Percentiles rank a stretch among this genome's conserved stretches.
Conservation (phyloP, 2,797 vertebrate genomes). For the Mus spretus region DNA sequence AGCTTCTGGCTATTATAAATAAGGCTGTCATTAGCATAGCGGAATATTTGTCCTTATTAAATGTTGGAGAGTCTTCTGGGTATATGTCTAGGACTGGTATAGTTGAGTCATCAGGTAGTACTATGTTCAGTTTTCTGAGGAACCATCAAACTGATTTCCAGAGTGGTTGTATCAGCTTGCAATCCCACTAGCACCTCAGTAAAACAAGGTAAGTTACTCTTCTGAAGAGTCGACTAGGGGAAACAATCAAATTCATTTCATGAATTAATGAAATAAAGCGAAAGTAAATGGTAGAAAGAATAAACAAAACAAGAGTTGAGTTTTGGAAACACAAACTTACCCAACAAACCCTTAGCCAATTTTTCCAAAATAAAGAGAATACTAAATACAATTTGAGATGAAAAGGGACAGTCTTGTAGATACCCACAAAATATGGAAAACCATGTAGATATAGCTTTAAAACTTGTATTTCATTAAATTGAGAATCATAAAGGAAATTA, state of each 20-base stretch:
- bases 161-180: no score
- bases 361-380: not conserved
- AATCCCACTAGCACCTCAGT: not conserved
- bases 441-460: not conserved
- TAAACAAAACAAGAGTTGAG: not conserved
- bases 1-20: no score
- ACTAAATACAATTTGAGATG: not conserved
- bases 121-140: no score
- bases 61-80: no score
- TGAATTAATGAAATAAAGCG: not conserved
- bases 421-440: not conserved
- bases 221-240: not conserved
- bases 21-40: no score
- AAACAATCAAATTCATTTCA: not conserved
- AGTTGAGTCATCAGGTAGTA: no score
- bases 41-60: no score
- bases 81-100: no score
- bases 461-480: not conserved
- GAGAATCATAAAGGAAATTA: not conserved
- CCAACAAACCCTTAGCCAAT: not conserved
- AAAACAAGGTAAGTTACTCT: not conserved
- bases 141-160: no score
- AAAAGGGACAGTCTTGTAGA: not conserved
- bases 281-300: not conserved
- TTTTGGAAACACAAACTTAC: not conserved